Conservation (phyloP, 1,140 invertebrate species). For the Portunus trituberculatus region DNA sequence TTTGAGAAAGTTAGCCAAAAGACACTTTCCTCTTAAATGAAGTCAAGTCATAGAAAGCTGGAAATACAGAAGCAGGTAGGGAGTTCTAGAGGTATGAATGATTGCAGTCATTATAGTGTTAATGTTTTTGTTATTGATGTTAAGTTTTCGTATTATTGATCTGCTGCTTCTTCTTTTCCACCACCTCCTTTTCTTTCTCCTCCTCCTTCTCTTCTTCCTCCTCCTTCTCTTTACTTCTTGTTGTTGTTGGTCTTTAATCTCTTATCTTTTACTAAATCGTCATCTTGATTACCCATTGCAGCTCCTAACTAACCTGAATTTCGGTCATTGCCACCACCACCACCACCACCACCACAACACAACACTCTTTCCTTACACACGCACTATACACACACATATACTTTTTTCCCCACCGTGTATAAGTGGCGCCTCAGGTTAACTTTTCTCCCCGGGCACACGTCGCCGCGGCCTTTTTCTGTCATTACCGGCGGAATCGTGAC, state of each 20-base stretch:
- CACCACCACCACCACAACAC: background rate
- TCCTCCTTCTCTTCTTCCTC: background rate
- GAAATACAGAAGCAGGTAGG: too few relatives aligned
- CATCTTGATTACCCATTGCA: too few relatives aligned
- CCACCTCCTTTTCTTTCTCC: background rate
- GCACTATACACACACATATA: background rate
- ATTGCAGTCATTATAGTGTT: too few relatives aligned
- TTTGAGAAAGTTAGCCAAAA: too few relatives aligned
- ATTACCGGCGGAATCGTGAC: conserved; percentile 18
- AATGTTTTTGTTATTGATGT: too few relatives aligned
- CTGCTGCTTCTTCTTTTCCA: too few relatives aligned
- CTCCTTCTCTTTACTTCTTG: background rate
- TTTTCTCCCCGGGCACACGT: background rate
- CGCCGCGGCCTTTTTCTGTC: background rate
- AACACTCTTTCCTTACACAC: background rate
- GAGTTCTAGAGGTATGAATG: too few relatives aligned
- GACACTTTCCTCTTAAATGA: too few relatives aligned
- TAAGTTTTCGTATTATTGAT: too few relatives aligned
- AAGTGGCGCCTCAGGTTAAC: background rate
- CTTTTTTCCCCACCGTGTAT: background rate
- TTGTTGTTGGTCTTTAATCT: background rate
- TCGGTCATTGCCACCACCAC: background rate
- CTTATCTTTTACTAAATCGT: too few relatives aligned
- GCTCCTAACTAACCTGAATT: too few relatives aligned
- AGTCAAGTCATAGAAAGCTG: too few relatives aligned